Conservation (phyloP, 2,888 invertebrate genomes). For the Sarcophaga carnaria region DNA sequence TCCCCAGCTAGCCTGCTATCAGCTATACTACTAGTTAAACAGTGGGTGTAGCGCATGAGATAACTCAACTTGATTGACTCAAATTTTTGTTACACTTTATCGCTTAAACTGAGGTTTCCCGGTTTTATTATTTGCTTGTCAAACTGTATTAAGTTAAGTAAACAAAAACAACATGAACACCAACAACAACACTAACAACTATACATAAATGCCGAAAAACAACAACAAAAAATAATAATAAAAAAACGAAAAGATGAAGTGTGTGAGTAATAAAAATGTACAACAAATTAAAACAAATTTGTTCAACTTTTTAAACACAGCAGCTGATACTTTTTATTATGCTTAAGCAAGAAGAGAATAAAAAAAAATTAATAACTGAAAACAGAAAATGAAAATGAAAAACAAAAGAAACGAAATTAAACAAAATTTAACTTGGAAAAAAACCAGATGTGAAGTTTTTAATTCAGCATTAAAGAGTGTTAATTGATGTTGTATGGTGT, state of each 20-base stretch:
- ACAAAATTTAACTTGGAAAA: neutral
- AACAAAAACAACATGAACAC: neutral
- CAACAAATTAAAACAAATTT: constrained; percentile 26
- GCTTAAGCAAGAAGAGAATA: neutral
- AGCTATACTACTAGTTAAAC: too few species aligned
- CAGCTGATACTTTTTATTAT: constrained; percentile 21
- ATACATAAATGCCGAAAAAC: neutral
- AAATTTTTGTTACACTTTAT: too few species aligned
- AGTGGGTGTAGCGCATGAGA: too few species aligned
- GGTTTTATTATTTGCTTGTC: constrained; percentile 22
- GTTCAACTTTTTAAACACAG: neutral
- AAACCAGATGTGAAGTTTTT: neutral
- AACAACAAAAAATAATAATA: neutral
- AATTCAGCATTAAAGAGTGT: neutral
- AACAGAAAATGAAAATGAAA: neutral
- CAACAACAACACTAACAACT: neutral
- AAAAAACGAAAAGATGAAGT: neutral
- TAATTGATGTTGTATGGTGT: neutral
- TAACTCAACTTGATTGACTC: too few species aligned
- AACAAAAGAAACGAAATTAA: neutral
- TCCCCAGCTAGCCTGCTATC: too few species aligned
- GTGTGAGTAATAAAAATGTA: neutral
- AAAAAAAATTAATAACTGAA: neutral
- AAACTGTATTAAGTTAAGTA: constrained; percentile 27
- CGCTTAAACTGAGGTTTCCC: too few species aligned